A percentile compares a stretch with the other conserved stretches of the same genome.
These are phyloP conservation scores for Carpatolechia fugitivella DNA, from an alignment of 2,888 invertebrate genomes.

Conservation along the genomic window DNA sequence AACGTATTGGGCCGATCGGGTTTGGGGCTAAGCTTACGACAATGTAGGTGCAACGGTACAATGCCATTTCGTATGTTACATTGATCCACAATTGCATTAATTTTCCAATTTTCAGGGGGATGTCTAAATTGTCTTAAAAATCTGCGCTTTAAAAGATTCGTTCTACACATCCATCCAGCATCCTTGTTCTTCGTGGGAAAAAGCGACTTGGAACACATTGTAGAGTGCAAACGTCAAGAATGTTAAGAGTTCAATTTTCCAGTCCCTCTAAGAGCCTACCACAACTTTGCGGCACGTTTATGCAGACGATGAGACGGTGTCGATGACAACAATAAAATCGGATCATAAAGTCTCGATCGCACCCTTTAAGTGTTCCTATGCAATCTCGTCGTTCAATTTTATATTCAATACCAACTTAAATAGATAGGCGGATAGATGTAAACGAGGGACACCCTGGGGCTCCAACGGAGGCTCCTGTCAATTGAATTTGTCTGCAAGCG, in stretches of 20 bases:
- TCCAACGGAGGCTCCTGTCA: constrained; percentile 65
- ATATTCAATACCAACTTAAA: constrained; percentile 67
- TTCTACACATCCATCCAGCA: too few species aligned
- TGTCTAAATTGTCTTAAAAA: too few species aligned
- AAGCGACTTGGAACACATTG: background rate
- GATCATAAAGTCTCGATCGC: constrained; percentile 65
- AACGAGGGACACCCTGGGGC: constrained; percentile 67
- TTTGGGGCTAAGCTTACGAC: constrained; percentile 58
- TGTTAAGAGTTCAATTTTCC: constrained; percentile 44
- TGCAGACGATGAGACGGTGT: constrained; percentile 51
- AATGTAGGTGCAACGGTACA: constrained; percentile 47
- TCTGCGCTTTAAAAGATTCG: too few species aligned
- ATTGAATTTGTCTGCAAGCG: constrained; percentile 78
- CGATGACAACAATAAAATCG: constrained; percentile 66
- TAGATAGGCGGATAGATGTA: constrained; percentile 67
- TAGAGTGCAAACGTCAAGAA: constrained; percentile 25
- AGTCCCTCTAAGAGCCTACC: constrained; percentile 37
- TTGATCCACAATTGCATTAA: background rate
- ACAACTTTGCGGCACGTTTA: constrained; percentile 46
- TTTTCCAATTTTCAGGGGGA: too few species aligned
- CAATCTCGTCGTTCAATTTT: constrained; percentile 71
- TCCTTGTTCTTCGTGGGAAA: background rate
- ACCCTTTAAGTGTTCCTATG: constrained; percentile 62
- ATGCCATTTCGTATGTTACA: constrained; percentile 44
- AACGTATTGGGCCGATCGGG: constrained; percentile 66